These are phyloP conservation scores for Scolopax bukidnonensis DNA, from an alignment of 2,797 vertebrate genomes.

Conservation along the genomic window DNA sequence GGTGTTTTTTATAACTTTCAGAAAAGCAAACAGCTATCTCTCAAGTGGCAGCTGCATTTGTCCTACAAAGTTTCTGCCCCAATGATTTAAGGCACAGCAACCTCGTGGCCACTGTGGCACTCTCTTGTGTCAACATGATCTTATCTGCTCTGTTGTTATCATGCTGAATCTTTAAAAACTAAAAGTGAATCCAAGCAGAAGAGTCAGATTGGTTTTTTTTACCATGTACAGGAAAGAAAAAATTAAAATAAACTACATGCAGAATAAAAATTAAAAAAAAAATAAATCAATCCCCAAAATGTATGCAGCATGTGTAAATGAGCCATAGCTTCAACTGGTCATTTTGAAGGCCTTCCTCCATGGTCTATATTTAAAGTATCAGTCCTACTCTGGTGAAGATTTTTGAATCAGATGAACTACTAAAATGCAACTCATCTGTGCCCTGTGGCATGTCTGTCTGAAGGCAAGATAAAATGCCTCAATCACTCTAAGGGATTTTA, in stretches of 20 bases:
- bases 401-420: background rate
- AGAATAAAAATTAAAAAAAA: background rate
- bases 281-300: background rate
- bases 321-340: background rate
- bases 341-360: background rate
- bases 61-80: background rate
- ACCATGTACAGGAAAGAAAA: background rate
- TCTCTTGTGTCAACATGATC: background rate
- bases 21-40: background rate
- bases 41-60: background rate
- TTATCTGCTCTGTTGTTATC: background rate
- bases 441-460: background rate
- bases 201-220: accelerated
- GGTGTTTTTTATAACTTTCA: background rate
- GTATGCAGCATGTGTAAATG: background rate
- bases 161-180: background rate
- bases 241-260: background rate
- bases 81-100: background rate
- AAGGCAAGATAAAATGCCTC: background rate
- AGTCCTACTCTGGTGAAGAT: background rate
- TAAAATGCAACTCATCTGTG: background rate
- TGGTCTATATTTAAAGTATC: background rate
- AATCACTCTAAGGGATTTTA: background rate
- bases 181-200: background rate
- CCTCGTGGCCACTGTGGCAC: background rate